These are phyloP conservation scores for Anser cygnoides DNA, from an alignment of 2,113 vertebrate genomes.

Conservation along the genomic window DNA sequence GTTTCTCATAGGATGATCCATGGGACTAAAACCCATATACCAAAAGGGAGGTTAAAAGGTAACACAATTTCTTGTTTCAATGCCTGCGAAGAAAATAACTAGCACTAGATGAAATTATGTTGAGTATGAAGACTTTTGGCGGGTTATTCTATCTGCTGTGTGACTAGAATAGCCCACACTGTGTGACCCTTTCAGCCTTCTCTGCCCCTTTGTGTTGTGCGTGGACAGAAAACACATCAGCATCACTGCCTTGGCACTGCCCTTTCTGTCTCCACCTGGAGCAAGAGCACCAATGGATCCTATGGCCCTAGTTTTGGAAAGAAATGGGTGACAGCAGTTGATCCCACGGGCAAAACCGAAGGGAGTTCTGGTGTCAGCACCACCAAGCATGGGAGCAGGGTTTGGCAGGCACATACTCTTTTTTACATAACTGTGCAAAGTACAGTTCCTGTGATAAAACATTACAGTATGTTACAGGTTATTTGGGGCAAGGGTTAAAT, in stretches of 20 bases:
- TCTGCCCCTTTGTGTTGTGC: not conserved
- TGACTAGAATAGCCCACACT: not conserved
- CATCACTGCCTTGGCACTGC: not conserved
- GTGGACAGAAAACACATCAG: not conserved
- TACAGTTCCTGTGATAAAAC: slow-evolving; percentile 56
- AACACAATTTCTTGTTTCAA: not conserved
- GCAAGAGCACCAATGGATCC: not conserved
- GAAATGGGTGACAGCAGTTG: not conserved
- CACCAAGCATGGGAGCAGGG: not conserved
- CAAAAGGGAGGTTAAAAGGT: not conserved
- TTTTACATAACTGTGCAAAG: slow-evolving; percentile 61
- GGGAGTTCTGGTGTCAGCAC: not conserved
- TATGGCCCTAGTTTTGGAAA: not conserved
- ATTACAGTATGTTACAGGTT: slow-evolving; percentile 37
- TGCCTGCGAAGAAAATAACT: not conserved
- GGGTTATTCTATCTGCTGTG: not conserved
- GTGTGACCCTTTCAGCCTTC: not conserved
- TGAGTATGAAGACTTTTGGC: not conserved
- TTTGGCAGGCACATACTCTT: not conserved
- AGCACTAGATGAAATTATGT: not conserved
- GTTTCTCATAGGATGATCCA: not conserved
- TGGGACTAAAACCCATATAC: not conserved
- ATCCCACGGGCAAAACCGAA: not conserved
- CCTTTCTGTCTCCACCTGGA: not conserved
- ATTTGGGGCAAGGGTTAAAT: slow-evolving; percentile 31